Base-by-base conservation (phyloP, 2,797 vertebrate species). In the Sebastes variabilis region DNA sequence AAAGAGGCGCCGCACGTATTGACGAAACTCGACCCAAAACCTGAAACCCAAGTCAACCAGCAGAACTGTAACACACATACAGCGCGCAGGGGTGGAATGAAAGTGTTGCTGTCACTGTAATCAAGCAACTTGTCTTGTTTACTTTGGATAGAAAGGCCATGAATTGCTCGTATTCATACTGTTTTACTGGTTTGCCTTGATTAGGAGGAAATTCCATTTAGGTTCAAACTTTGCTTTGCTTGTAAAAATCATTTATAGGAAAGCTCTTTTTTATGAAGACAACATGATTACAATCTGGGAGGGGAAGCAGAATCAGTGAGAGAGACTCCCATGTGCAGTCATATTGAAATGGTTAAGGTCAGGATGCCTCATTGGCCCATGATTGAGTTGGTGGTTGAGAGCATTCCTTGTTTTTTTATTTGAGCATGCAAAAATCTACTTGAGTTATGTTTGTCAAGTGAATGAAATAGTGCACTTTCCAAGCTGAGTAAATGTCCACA, bases 241-340 rank as follows among this genome's bases (percentile, higher is more conserved):
- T 78, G 36, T 70, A 72, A 78, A 80, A 83, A 80, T 77, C 1
- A 66, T 78, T 73, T 72, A 77, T 24, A 60, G 54, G 55, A 30
- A 38, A 27, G 11, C 16, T 36, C 3, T 38, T 11, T 42, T 49
- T 30, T 46, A 27, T 32, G 4, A 58, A 55, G 20, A 54, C 36
- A 60, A 34, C 7, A 73, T 27, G 30, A 67, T 77, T 12, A 5
- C 3, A 1, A 22, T 65, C 66, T 76, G 18, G 36, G 38, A 60
- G 32, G 32, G 29, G 10, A 55, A 32, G 66, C 24, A 58, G 61
- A 66, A 71, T 60, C 9, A 14, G 34, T 2, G 58, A 65, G 52
- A 60, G 32, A 14, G 24, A 64, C 30, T 32, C 25, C 30, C 49
- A 14, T 64, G 34, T 68, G 12, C 16, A 25, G 38, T 77, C 54